These are phyloP conservation scores for Buathra laborator DNA, from an alignment of 2,888 invertebrate genomes.

Conservation along the genomic window DNA sequence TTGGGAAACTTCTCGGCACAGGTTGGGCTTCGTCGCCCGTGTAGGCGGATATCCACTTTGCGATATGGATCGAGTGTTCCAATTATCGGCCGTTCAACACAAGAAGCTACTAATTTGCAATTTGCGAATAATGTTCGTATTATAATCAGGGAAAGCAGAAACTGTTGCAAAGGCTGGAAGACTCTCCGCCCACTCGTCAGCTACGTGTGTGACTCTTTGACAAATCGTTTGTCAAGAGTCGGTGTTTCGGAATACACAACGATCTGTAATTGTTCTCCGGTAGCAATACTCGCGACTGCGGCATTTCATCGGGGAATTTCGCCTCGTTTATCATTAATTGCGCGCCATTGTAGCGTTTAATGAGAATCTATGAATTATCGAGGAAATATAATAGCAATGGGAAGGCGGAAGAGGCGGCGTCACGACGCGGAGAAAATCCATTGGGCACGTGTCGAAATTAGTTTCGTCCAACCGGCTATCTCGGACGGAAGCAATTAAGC, in stretches of 20 bases:
- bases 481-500: slow-evolving; percentile 59
- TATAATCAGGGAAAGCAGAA: neutral
- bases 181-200: neutral
- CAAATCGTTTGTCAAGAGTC: slow-evolving; percentile 35
- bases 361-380: slow-evolving; percentile 68
- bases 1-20: slow-evolving; percentile 20
- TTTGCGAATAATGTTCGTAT: neutral
- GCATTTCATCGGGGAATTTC: slow-evolving; percentile 51
- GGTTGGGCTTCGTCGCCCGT: neutral
- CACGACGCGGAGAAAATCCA: neutral
- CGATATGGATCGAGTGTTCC: neutral
- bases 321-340: slow-evolving; percentile 63
- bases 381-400: slow-evolving; percentile 45
- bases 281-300: slow-evolving; percentile 37
- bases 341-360: slow-evolving; percentile 64
- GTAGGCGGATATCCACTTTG: slow-evolving; percentile 6
- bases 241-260: neutral
- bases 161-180: neutral
- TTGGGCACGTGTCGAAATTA: neutral
- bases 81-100: neutral
- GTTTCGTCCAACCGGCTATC: slow-evolving; percentile 22
- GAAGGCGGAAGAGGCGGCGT: slow-evolving; percentile 21
- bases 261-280: slow-evolving; percentile 55
- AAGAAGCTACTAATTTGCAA: neutral
- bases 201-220: slow-evolving; percentile 16